Percentiles rank a stretch among this genome's conserved stretches.
These are phyloP conservation scores for Cavia porcellus DNA, from an alignment of 2,113 vertebrate species.

Conservation along the genomic window DNA sequence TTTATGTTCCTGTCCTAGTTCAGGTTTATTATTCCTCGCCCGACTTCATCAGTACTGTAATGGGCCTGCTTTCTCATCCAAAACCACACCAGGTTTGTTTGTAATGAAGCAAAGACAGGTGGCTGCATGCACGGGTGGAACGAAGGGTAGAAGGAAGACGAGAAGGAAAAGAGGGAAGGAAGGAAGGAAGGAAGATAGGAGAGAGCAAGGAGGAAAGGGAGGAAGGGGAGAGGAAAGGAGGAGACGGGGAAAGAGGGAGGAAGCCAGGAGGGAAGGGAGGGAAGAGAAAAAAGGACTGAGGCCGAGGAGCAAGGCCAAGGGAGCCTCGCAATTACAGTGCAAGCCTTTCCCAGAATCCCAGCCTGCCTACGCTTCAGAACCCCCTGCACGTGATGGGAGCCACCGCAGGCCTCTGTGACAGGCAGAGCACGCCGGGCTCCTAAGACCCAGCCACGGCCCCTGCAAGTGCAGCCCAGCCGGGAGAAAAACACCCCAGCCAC, in stretches of 20 bases:
- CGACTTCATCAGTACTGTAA: rapidly evolving
- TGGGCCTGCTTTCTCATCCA: neutral
- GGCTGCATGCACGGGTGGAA: neutral
- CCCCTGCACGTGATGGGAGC: neutral
- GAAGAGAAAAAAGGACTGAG: neutral
- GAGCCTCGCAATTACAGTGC: neutral
- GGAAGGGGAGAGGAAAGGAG: rapidly evolving
- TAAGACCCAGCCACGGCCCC: neutral
- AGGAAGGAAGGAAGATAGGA: rapidly evolving
- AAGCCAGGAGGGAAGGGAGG: rapidly evolving
- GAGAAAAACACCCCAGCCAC: neutral
- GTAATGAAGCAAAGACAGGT: neutral
- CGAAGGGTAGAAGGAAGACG: no score
- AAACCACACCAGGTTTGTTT: neutral
- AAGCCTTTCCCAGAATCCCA: neutral
- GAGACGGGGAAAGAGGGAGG: rapidly evolving
- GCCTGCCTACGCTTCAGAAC: neutral
- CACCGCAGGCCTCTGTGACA: neutral
- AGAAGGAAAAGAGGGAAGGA: rapidly evolving
- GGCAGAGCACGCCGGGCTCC: neutral
- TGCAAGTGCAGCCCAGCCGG: rapidly evolving
- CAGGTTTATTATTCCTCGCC: neutral
- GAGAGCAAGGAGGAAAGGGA: rapidly evolving
- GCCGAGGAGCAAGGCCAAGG: neutral
- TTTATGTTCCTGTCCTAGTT: neutral